A percentile compares a stretch with the other conserved stretches of the same genome.
phyloP scores from a whole-genome alignment of 2,888 invertebrate species.

The Xestobium rufovillosum region DNA sequence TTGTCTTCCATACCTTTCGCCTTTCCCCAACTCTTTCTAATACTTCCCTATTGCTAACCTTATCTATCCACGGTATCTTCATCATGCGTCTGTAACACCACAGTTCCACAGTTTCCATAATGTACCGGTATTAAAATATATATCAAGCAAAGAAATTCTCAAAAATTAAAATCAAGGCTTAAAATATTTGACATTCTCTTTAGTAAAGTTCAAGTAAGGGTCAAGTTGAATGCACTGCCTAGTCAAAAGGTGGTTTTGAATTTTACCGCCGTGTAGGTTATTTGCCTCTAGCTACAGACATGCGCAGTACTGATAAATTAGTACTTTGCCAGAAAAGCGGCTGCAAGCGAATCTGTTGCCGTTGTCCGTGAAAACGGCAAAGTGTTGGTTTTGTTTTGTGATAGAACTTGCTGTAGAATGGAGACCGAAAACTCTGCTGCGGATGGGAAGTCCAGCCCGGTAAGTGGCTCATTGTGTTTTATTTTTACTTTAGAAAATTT shows the following conservation, averaged over 20 bases:
- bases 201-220: no score
- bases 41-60: no score
- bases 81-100: no score
- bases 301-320: conserved; percentile 53
- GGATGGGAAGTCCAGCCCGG: conserved; percentile 52
- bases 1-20: no score
- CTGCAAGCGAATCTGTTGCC: conserved; percentile 19
- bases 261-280: conserved; percentile 27
- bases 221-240: conserved; percentile 18
- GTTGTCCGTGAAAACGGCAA: conserved; percentile 22
- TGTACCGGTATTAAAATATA: no score
- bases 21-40: no score
- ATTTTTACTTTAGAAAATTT: conserved; percentile 4
- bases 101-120: no score
- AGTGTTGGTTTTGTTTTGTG: conserved; percentile 13
- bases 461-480: conserved; percentile 44
- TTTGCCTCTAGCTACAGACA: conserved; percentile 41
- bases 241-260: conserved; percentile 21
- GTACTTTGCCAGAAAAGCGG: conserved; percentile 48
- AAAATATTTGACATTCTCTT: no score
- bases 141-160: no score
- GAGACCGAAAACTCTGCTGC: conserved; percentile 57
- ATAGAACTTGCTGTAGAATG: conserved; percentile 40
- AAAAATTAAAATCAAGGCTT: no score
- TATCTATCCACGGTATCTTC: no score